Evolutionary conservation across 1,140 invertebrate genomes (phyloP).

Genomic region (Prorops nasuta): DNA sequence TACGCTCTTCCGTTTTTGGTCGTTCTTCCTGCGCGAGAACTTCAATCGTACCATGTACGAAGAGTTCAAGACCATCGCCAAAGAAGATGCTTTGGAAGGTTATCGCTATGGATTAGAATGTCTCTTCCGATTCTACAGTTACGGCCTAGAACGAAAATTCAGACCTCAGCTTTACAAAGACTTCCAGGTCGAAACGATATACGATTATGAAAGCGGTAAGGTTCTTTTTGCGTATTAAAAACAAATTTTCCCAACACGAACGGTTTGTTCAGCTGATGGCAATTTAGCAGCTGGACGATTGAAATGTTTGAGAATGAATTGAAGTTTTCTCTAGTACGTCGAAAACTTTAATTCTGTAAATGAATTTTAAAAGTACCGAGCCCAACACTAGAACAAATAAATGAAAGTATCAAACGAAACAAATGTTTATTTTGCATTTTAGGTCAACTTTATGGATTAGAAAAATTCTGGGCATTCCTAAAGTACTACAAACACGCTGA

Average conservation of each 20-base stretch:
- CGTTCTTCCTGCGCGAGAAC: conserved; percentile 97
- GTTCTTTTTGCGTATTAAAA: too few species aligned
- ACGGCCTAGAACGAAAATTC: conserved; percentile 95
- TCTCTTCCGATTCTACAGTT: conserved; percentile 97
- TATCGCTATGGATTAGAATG: conserved; percentile 94
- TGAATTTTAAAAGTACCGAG: conserved; percentile 21
- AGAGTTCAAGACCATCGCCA: conserved; percentile 87
- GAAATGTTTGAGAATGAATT: conserved; percentile 27
- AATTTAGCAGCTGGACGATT: conserved; percentile 11
- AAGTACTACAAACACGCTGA: conserved; percentile 87
- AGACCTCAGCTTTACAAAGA: conserved; percentile 89
- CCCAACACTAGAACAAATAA: too few species aligned
- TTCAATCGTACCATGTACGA: conserved; percentile 99
- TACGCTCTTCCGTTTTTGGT: conserved; percentile 98
- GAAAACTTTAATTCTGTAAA: conserved; percentile 7
- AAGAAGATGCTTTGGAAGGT: conserved; percentile 88
- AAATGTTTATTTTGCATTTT: conserved; percentile 1
- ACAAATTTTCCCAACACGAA: too few species aligned
- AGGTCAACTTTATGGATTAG: conserved; percentile 96
- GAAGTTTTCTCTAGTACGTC: conserved; percentile 15
- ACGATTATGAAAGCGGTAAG: conserved; percentile 84
- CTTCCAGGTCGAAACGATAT: conserved; percentile 92
- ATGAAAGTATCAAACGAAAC: too few species aligned
- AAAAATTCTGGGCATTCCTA: conserved; percentile 99
- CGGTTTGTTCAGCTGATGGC: conserved; percentile 16